Evolutionary conservation across 2,797 vertebrate species (phyloP), one percentile per base, ranked within the genome.

Genomic region (Botia almorhae): DNA sequence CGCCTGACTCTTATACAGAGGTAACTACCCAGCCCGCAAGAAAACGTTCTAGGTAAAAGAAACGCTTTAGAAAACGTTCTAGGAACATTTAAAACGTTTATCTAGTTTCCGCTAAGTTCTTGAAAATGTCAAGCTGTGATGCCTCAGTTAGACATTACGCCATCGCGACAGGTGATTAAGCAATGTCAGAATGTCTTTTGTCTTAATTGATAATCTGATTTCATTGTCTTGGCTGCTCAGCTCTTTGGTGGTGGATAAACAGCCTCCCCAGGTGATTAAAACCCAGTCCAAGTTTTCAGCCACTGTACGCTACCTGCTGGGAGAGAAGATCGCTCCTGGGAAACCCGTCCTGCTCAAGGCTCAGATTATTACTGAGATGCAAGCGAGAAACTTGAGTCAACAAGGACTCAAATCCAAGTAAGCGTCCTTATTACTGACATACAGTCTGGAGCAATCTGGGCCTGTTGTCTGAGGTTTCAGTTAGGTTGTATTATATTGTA

Each of bases 271-370:
- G 87, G 97, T 99, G 87, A 95, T 99, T 82, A 99, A 99, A 91
- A 99, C 98, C n/a, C 97, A 98, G 87, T 98, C 97, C 75, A 99
- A 98, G 90, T 99, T 98, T 89, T 96, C 96, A 87, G 95, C 96
- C 0, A 95, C 93, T 0, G 92, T 98, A n/a, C 93, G 96, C 80
- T 97, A 96, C 87, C 91, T 99, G 79, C 90, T 99, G 84, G 98
- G 98, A 19, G 93, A 96, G 4, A 95, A 88, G 85, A 88, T 98
- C 53, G 87, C 93, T 3, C 89, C 94, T 0, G 92, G 95, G 77
- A 97, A 96, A 81, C 94, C 96, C 29, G 95, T 95, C 0, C 2
- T 94, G 58, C 92, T 99, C 85, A 94, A 92, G 65, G 97, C 97
- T 0, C 95, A 96, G 81, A 97, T 98, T 88, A 95, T 99, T 87